Conservation (phyloP, 1,140 invertebrate genomes). For the Diorhabda elongata region DNA sequence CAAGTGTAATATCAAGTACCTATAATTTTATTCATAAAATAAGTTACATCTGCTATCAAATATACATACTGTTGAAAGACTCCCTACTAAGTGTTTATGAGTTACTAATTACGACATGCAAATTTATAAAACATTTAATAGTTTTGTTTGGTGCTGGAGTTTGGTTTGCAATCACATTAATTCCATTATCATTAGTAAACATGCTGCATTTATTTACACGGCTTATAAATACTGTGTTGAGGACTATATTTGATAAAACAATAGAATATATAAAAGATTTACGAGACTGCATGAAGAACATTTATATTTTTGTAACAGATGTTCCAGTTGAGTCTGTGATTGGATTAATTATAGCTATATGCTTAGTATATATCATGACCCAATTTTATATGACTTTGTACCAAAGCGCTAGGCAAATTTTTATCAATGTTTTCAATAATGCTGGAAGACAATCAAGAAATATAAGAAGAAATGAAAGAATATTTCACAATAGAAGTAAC, state of each 20-base stretch:
- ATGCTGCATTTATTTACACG: neutral
- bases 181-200: constrained; percentile 24
- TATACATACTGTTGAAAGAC: neutral
- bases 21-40: neutral
- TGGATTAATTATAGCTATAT: constrained; percentile 24
- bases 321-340: constrained; percentile 30
- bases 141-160: constrained; percentile 32
- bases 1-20: constrained; percentile 3
- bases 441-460: neutral
- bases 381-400: constrained; percentile 28
- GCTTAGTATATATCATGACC: constrained; percentile 26
- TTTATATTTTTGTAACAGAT: constrained; percentile 29
- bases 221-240: constrained; percentile 13
- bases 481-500: neutral
- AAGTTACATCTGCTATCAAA: neutral
- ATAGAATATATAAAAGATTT: constrained; percentile 4
- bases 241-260: constrained; percentile 17
- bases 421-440: neutral
- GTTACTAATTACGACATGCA: constrained; percentile 5
- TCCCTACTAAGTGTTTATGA: constrained; percentile 7
- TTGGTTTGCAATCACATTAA: constrained; percentile 29
- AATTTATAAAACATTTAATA: constrained; percentile 24
- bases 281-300: constrained; percentile 5
- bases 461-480: constrained; percentile 3
- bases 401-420: neutral